phyloP scores from a whole-genome alignment of 1,140 invertebrate genomes.

The Platyscapa corneri region DNA sequence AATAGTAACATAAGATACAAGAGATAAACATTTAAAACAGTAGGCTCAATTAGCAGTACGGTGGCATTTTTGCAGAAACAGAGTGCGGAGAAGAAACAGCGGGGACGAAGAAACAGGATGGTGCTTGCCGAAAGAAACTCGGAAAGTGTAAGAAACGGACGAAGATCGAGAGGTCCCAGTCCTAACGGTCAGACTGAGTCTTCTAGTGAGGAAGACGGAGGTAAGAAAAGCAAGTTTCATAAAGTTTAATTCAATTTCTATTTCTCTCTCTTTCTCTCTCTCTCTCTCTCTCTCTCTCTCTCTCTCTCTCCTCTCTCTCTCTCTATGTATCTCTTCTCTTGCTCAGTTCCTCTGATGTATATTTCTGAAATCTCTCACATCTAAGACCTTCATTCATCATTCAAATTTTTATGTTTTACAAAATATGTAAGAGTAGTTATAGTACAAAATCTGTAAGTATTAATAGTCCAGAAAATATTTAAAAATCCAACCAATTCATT shows the following conservation, averaged over 20 bases:
- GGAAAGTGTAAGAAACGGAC: conserved; percentile 87
- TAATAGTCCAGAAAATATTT: too few relatives aligned
- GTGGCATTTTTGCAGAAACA: neutral
- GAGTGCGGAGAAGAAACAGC: conserved; percentile 2
- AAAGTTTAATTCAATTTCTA: conserved; percentile 8
- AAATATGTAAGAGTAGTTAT: too few relatives aligned
- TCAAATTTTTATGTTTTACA: too few relatives aligned
- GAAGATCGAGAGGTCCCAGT: conserved; percentile 90
- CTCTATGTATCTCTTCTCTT: too few relatives aligned
- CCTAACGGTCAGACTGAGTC: conserved; percentile 89
- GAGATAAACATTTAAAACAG: neutral
- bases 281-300: too few relatives aligned
- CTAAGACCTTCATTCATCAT: too few relatives aligned
- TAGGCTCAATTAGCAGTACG: neutral
- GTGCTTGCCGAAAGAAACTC: conserved; percentile 89
- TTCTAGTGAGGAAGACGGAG: conserved; percentile 87
- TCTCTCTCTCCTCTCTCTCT: neutral
- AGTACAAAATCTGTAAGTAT: too few relatives aligned
- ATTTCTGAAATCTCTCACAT: too few relatives aligned
- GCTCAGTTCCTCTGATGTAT: too few relatives aligned
- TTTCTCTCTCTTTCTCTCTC: neutral
- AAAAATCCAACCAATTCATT: too few relatives aligned
- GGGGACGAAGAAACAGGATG: conserved; percentile 74
- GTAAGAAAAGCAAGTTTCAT: conserved; percentile 71
- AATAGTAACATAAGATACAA: neutral